Base-by-base conservation (phyloP, 1,140 invertebrate genomes). In the Aphidius gifuensis region DNA sequence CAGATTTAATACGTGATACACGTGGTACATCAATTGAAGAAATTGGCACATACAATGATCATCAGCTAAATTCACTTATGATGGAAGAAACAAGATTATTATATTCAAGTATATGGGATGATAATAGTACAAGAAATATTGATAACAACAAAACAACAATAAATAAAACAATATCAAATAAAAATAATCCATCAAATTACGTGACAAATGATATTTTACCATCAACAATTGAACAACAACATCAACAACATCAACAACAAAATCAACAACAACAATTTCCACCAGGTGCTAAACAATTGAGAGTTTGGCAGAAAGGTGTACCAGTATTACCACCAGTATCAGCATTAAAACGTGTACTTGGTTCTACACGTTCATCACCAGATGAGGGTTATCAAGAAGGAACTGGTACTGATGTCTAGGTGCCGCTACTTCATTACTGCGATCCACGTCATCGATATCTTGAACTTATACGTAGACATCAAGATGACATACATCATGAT, bases 331-430 rank as follows among this genome's bases (percentile, higher is more conserved):
- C 91, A 2, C 90, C 91, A 2, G 91, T 93, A 6, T 88, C 90
- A 45, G 91, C 83, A 66, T 83, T 87, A 38, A 93, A 92, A 73
- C 87, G 90, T 56, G 91, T 89, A 9, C 84, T 92, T 3, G 89
- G 88, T 67, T 80, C 79, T 11, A 91, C 88, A 64, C 85, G 91
- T 70, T 92, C 91, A 75, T 91, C 91, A 2, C 90, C 91, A 16
- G 93, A 95, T 72, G 92, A 95, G 77, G 91, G 92, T 16, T 95
- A 93, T 71, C 92, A 94, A 75, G 93, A 95, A 81, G 92, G 92
- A 64, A 93, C 92, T 75, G 92, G 92, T 48, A 94, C 92, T 23
- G 92, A 95, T 78, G 93, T 95, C 73, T 95, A 86, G 85, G 74
- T 74, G 69, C 71, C 74, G 71, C 72, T 75, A 51, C 71, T 78